Evolutionary conservation across 1,140 invertebrate species (phyloP), one percentile per base, ranked within the genome.

Genomic region (Dreissena rostriformis): DNA sequence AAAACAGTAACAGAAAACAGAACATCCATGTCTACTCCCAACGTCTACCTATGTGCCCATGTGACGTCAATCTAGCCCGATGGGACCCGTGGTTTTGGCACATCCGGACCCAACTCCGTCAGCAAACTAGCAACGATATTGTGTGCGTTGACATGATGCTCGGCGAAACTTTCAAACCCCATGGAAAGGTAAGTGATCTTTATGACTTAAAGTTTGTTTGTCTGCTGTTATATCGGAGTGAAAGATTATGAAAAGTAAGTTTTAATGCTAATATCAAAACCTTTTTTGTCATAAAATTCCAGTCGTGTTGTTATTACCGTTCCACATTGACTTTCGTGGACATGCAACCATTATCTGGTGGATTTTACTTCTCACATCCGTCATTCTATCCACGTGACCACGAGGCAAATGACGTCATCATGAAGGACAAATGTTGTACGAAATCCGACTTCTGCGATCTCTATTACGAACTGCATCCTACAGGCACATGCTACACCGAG

Each of bases 51-150:
- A 29, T 63, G 51, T 75, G 73, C 65, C 73, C 73, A 17, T 75
- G 73, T 65, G 73, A 75, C 51, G 63, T 75, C 61, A 63, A 28
- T 24, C 28, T 75, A 17, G 53, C 73, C 26, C 29, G 73, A 65
- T 75, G 22, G 22, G 73, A 75, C 24, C 73, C 73, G 1, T 75
- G 73, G 73, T 75, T 75, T 57, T 75, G 73, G 73, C 53, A 65
- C n/a, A 75, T 75, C 51, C 55, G 53, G 39, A 39, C 39, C 8
- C 39, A 39, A 39, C 39, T 39, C 4, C 39, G 39, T 28, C 65
- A 61, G 73, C 55, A 55, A 19, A 15, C 4, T 19, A 55, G 51
- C 12, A 65, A 26, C 8, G 39, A 24, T 10, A 24, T 61, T 57
- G 19, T n/a, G 14, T 75, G 73, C 51, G 73, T 75, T 19, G 29